Conservation (phyloP, 1,140 invertebrate species). For the Microplitis demolitor region DNA sequence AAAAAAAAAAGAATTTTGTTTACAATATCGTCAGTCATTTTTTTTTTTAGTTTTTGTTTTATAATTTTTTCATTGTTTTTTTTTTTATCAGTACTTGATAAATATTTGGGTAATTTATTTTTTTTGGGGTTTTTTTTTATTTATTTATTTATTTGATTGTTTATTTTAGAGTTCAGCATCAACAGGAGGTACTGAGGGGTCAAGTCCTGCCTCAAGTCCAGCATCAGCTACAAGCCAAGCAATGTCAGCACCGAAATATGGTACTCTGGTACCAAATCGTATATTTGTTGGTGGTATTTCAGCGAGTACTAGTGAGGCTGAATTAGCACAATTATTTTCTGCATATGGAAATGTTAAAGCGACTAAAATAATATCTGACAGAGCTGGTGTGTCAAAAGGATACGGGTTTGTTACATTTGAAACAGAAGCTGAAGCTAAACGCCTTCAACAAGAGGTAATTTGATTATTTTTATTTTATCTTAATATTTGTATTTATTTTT, state of each 20-base stretch:
- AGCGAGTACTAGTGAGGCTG: conserved; percentile 81
- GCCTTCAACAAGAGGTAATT: conserved; percentile 68
- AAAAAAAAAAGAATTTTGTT: background rate
- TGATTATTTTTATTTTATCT: background rate
- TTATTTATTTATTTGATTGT: background rate
- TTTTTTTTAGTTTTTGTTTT: background rate
- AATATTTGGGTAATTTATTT: background rate
- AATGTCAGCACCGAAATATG: conserved; percentile 72
- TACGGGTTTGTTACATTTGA: conserved; percentile 96
- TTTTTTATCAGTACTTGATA: background rate
- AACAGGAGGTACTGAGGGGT: conserved; percentile 58
- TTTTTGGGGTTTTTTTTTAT: background rate
- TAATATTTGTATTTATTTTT: background rate
- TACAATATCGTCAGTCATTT: background rate
- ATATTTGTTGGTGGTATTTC: conserved; percentile 96
- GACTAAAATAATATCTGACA: conserved; percentile 92
- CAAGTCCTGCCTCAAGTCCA: conserved; percentile 60
- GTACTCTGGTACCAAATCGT: conserved; percentile 86
- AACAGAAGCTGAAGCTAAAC: conserved; percentile 85
- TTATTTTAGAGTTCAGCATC: conserved; percentile 55
- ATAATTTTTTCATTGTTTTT: background rate
- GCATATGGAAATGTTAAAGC: conserved; percentile 89
- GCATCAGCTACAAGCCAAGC: conserved; percentile 56
- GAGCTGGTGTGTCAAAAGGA: conserved; percentile 92
- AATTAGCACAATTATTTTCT: conserved; percentile 81